These are phyloP conservation scores for Scaptodrosophila latifasciaeformis DNA, from an alignment of 2,888 invertebrate species.

Conservation along the genomic window DNA sequence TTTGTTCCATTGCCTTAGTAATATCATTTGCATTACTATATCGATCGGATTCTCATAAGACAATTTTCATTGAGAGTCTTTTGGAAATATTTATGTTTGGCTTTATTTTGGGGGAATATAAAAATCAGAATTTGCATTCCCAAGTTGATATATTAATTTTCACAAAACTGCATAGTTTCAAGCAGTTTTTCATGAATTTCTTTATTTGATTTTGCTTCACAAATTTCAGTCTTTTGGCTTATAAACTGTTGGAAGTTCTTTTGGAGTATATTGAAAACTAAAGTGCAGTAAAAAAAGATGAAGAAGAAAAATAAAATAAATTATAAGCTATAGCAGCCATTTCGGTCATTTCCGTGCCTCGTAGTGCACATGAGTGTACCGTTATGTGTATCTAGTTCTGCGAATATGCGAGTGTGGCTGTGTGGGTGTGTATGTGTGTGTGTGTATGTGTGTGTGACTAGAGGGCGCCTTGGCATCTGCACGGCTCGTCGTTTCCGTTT, in stretches of 20 bases:
- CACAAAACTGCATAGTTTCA: too few relatives aligned
- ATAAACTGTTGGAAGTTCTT: conserved; percentile 50
- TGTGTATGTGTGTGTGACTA: conserved; percentile 13
- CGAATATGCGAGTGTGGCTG: conserved; percentile 7
- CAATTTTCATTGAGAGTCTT: too few relatives aligned
- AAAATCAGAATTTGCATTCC: too few relatives aligned
- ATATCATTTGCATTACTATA: too few relatives aligned
- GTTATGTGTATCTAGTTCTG: conserved; percentile 2
- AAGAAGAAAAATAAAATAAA: too few relatives aligned
- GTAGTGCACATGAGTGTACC: not conserved
- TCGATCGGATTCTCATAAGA: too few relatives aligned
- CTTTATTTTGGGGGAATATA: too few relatives aligned
- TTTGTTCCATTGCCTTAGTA: too few relatives aligned
- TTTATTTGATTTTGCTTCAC: not conserved
- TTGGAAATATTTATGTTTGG: too few relatives aligned
- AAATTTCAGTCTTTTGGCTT: too few relatives aligned
- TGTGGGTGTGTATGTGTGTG: conserved; percentile 12
- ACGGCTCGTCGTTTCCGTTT: conserved; percentile 67
- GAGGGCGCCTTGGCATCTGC: conserved; percentile 21
- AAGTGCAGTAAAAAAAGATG: conserved; percentile 50
- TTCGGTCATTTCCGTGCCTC: conserved; percentile 59
- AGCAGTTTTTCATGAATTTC: not conserved
- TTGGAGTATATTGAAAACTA: too few relatives aligned
- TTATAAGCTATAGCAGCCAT: conserved; percentile 61
- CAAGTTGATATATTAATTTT: too few relatives aligned